phyloP scores from a whole-genome alignment of 2,797 vertebrate species.

The Falco rusticolus region DNA sequence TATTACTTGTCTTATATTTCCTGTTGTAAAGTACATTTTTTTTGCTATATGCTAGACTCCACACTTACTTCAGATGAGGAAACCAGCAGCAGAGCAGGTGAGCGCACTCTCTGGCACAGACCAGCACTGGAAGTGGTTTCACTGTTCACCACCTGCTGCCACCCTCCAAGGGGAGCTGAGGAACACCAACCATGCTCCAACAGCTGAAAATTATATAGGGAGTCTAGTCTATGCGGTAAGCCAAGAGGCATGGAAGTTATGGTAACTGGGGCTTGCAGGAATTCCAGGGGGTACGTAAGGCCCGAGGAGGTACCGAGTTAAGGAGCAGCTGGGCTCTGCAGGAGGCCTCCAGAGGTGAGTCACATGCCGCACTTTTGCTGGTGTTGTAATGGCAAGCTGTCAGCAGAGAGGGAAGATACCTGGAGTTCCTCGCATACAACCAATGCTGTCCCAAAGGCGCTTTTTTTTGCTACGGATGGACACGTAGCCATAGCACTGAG shows the following conservation, averaged over 20 bases:
- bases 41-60: neutral
- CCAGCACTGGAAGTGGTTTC: neutral
- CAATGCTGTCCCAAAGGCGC: neutral
- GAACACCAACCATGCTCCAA: neutral
- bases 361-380: rapidly evolving
- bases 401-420: neutral
- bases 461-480: neutral
- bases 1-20: neutral
- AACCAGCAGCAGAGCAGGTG: neutral
- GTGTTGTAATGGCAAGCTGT: rapidly evolving
- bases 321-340: neutral
- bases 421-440: rapidly evolving
- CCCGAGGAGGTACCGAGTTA: neutral
- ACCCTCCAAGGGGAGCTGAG: neutral
- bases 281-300: neutral
- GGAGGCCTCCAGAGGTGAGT: neutral
- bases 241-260: neutral
- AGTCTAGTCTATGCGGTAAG: neutral
- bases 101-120: neutral
- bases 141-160: neutral
- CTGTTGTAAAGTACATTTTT: neutral
- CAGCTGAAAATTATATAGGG: neutral
- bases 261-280: neutral
- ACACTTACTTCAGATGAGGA: neutral
- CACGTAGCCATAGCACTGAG: rapidly evolving